Base-by-base conservation (phyloP, 2,888 invertebrate species). In the Boloria selene region DNA sequence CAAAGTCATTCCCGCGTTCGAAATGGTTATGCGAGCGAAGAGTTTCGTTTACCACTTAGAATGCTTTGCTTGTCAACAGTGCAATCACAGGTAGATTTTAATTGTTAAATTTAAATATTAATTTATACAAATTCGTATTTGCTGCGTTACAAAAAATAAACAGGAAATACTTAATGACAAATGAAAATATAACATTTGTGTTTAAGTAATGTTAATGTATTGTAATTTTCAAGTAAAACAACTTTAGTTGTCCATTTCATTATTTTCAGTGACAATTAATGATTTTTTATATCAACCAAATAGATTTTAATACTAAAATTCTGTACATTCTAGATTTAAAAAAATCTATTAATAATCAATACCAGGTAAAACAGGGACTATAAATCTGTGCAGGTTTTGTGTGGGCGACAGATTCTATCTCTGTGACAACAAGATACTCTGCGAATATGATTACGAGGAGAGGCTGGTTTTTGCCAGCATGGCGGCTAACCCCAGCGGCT, bases 401-500 rank as follows among this genome's bases (percentile, higher is more conserved):
- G 97, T 98, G 56, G 98, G 98, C 31, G 98, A 98, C 88, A 94
- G 97, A 80, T 98, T 97, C 88, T 98, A 97, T 90, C 93, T 98
- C 79, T 97, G 97, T 87, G 97, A 98, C 92, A 98, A 98, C 93
- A 97, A 97, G 93, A 97, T 98, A 77, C 94, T 98, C 55, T 98
- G 98, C 93, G 97, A 98, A 88, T 97, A 97, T 90, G 98, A 98
- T 90, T 98, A 98, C 87, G 97, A 98, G 82, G 98, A 98, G 87
- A 90, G 97, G 77, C 94, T 97, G 88, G 96, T 97, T 79, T 97
- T 97, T 84, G 97, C 97, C 61, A 97, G 96, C 85, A 96, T 97
- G 95, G 96, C 96, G 10, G 95, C 96, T 84, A 96, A 96, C 87
- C 97, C 97, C 70, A 96, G 95, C 80, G 96, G 96, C 74, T 93